Evolutionary conservation across 30 jellyfish, hydroid and myxozoan genomes (phyloP).

Genomic region (Clytia hemisphaerica): DNA sequence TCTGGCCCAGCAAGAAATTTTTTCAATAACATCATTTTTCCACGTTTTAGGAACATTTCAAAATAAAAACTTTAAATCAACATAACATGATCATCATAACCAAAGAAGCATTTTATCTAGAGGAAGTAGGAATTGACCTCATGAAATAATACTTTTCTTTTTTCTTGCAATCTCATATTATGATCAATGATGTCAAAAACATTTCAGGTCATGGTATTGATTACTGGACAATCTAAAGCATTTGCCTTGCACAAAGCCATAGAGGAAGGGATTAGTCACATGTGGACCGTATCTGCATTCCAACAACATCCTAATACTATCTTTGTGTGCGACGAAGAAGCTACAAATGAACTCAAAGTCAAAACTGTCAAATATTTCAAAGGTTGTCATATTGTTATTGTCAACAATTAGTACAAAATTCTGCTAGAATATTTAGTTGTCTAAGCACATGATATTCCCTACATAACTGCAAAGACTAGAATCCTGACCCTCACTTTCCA

Average conservation of each 20-base stretch:
- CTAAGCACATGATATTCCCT: no score
- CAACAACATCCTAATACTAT: constrained; percentile 91
- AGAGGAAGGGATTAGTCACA: constrained; percentile 93
- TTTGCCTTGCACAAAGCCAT: constrained; percentile 87
- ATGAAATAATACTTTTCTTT: background rate
- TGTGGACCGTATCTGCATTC: constrained; percentile 99
- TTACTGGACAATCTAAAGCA: constrained; percentile 90
- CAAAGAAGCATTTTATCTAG: background rate
- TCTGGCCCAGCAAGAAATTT: no score
- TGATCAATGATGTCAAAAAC: no score
- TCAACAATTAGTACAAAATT: no score
- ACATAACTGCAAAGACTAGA: no score
- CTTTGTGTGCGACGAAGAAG: constrained; percentile 86
- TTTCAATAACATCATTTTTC: no score
- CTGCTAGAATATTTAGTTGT: no score
- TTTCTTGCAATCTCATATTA: no score
- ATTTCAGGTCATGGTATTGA: constrained; percentile 76
- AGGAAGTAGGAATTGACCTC: background rate
- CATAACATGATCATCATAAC: background rate
- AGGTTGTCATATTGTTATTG: no score
- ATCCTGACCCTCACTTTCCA: no score
- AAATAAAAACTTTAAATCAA: no score
- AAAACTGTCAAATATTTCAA: constrained; percentile 92
- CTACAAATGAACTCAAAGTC: constrained; percentile 84
- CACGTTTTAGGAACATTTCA: no score